These are phyloP conservation scores for Microtus oregoni DNA, from an alignment of 2,113 vertebrate genomes.

Conservation along the genomic window DNA sequence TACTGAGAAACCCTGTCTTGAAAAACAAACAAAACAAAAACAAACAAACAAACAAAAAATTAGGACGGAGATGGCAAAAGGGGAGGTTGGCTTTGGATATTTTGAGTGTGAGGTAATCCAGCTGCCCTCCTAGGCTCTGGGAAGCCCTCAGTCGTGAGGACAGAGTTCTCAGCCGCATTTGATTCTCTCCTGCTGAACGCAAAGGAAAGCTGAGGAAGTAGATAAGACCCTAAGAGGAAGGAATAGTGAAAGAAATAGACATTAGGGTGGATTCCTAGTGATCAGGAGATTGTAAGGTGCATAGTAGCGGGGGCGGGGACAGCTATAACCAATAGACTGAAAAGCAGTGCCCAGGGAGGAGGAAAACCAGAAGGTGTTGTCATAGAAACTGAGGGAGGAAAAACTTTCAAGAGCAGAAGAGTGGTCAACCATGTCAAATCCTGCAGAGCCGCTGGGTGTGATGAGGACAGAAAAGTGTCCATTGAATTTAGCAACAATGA, in stretches of 20 bases:
- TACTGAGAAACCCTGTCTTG: too few relatives aligned
- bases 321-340: conserved; percentile 56
- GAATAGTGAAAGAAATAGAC: background rate
- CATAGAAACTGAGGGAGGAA: conserved; percentile 74
- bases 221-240: background rate
- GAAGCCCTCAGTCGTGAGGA: background rate
- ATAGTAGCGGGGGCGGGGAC: background rate
- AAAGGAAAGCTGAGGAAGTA: background rate
- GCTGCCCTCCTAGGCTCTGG: background rate
- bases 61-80: background rate
- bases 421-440: conserved; percentile 82
- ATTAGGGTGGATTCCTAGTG: conserved; percentile 38
- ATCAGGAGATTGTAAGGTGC: conserved; percentile 48
- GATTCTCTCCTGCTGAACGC: conserved; percentile 6
- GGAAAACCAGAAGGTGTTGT: conserved; percentile 65
- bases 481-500: conserved; percentile 79
- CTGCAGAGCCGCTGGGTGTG: conserved; percentile 69
- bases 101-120: background rate
- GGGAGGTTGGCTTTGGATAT: background rate
- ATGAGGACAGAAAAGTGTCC: conserved; percentile 74
- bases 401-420: conserved; percentile 75
- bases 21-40: too few relatives aligned
- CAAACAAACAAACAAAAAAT: background rate
- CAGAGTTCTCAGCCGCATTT: conserved; percentile 10
- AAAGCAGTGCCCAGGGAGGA: conserved; percentile 60